These are phyloP conservation scores for Galbula dea DNA, from an alignment of 2,113 vertebrate species.

Conservation along the genomic window DNA sequence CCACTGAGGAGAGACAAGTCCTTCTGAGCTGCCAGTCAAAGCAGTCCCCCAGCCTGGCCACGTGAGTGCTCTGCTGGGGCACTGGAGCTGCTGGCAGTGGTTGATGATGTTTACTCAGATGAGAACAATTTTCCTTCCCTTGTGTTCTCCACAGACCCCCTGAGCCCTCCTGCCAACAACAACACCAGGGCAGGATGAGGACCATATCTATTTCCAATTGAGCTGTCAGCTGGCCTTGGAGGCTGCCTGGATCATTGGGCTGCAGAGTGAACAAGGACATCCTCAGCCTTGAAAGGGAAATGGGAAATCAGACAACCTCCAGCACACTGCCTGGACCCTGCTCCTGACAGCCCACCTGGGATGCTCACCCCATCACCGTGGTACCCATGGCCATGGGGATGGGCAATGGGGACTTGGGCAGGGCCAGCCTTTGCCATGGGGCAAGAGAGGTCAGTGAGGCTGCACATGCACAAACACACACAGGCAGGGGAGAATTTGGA, in stretches of 20 bases:
- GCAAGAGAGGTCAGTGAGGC: background rate
- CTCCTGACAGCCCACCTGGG: background rate
- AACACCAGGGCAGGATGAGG: slow-evolving; percentile 40
- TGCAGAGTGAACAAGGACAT: background rate
- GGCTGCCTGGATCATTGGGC: slow-evolving; percentile 10
- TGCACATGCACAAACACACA: background rate
- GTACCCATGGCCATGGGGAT: accelerated
- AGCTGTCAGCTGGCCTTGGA: slow-evolving; percentile 31
- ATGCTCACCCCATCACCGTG: accelerated
- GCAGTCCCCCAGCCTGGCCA: background rate
- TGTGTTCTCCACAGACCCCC: slow-evolving; percentile 54
- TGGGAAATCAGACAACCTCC: background rate
- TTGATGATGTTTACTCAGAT: slow-evolving; percentile 69
- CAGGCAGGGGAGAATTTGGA: background rate
- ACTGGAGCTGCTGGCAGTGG: slow-evolving; percentile 29
- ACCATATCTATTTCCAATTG: background rate
- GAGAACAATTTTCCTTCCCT: slow-evolving; percentile 69
- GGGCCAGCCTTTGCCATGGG: background rate
- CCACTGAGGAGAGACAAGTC: no score
- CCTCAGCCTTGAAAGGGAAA: background rate
- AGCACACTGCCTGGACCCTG: accelerated
- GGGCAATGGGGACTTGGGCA: background rate
- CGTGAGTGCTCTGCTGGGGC: background rate
- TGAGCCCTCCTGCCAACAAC: slow-evolving; percentile 56
- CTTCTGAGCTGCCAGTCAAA: background rate